phyloP scores from a whole-genome alignment of 1,140 invertebrate species.

The Chymomyza costata region DNA sequence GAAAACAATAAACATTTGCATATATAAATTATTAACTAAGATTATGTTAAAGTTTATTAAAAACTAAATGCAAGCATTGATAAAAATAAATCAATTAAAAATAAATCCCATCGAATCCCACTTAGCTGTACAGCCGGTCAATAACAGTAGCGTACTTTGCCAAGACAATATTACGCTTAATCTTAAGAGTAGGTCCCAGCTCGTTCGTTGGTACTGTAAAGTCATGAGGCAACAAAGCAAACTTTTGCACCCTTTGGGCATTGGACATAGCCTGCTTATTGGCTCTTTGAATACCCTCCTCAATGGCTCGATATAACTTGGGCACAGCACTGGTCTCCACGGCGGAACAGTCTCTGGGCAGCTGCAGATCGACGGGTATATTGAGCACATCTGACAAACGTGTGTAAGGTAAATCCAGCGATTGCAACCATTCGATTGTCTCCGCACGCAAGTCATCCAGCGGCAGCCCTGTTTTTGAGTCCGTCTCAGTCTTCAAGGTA shows the following conservation, averaged over 20 bases:
- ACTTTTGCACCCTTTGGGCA: slow-evolving; percentile 93
- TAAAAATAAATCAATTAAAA: too few species aligned
- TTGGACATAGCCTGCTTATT: slow-evolving; percentile 89
- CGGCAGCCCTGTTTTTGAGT: slow-evolving; percentile 82
- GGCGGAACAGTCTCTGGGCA: slow-evolving; percentile 41
- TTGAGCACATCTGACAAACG: slow-evolving; percentile 83
- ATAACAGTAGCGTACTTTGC: slow-evolving; percentile 83
- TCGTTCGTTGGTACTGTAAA: slow-evolving; percentile 92
- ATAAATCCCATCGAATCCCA: too few species aligned
- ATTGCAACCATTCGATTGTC: slow-evolving; percentile 82
- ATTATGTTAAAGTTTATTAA: too few species aligned
- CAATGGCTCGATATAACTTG: slow-evolving; percentile 81
- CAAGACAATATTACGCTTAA: slow-evolving; percentile 83
- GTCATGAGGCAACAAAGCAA: slow-evolving; percentile 87
- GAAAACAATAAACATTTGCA: too few species aligned
- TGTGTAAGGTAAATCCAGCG: slow-evolving; percentile 81
- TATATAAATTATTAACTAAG: too few species aligned
- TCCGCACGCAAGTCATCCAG: slow-evolving; percentile 81
- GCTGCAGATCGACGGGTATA: slow-evolving; percentile 40
- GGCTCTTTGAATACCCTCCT: slow-evolving; percentile 85
- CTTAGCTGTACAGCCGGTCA: slow-evolving; percentile 79
- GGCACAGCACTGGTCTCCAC: slow-evolving; percentile 76
- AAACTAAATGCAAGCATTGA: too few species aligned
- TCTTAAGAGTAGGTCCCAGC: slow-evolving; percentile 91
- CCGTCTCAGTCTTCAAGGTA: slow-evolving; percentile 81